Evolutionary conservation across 2,888 invertebrate species (phyloP).

Genomic region (Ormyrus rosae): DNA sequence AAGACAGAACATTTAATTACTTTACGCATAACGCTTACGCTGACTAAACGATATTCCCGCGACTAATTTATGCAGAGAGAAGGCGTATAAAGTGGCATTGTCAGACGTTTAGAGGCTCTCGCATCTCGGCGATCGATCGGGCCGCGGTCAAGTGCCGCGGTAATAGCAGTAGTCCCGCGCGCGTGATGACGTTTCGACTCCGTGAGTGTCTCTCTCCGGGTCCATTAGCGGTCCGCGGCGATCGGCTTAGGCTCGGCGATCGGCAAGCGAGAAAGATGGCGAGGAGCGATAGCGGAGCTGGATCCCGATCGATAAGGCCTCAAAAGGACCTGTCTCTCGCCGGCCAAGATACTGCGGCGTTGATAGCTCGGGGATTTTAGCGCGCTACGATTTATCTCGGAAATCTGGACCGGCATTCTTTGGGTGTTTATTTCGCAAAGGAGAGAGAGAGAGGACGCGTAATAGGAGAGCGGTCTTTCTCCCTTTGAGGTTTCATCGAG

Average conservation of each 20-base stretch:
- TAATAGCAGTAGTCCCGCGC: no score
- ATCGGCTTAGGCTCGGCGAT: no score
- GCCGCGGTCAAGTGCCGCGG: not conserved
- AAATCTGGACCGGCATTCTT: conserved; percentile 39
- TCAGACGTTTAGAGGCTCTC: not conserved
- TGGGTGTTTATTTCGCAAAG: conserved; percentile 16
- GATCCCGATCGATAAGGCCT: conserved; percentile 33
- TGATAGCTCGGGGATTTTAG: conserved; percentile 45
- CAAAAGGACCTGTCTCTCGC: conserved; percentile 56
- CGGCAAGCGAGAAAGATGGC: conserved; percentile 43
- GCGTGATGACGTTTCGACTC: no score
- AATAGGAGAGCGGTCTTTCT: not conserved
- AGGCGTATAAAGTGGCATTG: not conserved
- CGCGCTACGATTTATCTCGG: conserved; percentile 48
- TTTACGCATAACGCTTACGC: not conserved
- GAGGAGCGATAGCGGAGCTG: conserved; percentile 35
- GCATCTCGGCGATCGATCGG: conserved; percentile 24
- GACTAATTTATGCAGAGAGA: conserved; percentile 40
- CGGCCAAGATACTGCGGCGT: conserved; percentile 56
- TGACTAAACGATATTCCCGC: conserved; percentile 40
- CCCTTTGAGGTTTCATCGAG: no score
- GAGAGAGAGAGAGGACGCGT: not conserved
- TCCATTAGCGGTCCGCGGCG: no score
- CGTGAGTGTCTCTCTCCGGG: no score
- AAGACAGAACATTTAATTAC: conserved; percentile 31